Evolutionary conservation across 2,888 invertebrate genomes (phyloP).

Genomic region (Diplazon laetatorius): DNA sequence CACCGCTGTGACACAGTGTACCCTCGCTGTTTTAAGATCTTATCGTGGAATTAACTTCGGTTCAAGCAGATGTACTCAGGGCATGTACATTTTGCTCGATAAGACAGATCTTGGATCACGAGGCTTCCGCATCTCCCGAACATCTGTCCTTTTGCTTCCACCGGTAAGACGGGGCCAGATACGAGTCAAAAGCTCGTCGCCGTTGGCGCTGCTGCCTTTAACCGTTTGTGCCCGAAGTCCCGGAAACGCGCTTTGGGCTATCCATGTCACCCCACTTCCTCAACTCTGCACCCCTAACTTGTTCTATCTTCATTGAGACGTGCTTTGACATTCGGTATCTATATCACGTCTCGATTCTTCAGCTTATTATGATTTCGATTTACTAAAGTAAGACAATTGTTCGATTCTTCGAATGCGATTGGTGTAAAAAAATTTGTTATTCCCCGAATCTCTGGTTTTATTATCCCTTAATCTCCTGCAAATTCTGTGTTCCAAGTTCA

Average conservation of each 20-base stretch:
- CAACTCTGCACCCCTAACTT: constrained; percentile 7
- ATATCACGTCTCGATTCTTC: not conserved
- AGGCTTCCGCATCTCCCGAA: constrained; percentile 18
- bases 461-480: not conserved
- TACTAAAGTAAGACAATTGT: not conserved
- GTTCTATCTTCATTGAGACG: constrained; percentile 38
- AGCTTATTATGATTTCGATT: not conserved
- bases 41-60: constrained; percentile 77
- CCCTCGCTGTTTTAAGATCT: constrained; percentile 71
- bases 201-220: constrained; percentile 9
- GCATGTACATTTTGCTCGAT: constrained; percentile 68
- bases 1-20: constrained; percentile 60
- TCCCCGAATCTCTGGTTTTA: not conserved
- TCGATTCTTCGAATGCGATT: not conserved
- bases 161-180: constrained; percentile 63
- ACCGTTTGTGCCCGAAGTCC: constrained; percentile 7
- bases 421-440: not conserved
- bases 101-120: constrained; percentile 68
- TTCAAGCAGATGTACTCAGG: constrained; percentile 77
- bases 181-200: constrained; percentile 44
- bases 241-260: constrained; percentile 48
- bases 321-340: constrained; percentile 12
- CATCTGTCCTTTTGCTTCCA: constrained; percentile 11
- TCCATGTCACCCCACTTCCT: constrained; percentile 33
- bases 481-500: no score